Percentiles rank a stretch among this genome's conserved stretches.
These are phyloP conservation scores for Caenorhabditis uteleia DNA, from an alignment of 2,888 invertebrate species.

Conservation along the genomic window DNA sequence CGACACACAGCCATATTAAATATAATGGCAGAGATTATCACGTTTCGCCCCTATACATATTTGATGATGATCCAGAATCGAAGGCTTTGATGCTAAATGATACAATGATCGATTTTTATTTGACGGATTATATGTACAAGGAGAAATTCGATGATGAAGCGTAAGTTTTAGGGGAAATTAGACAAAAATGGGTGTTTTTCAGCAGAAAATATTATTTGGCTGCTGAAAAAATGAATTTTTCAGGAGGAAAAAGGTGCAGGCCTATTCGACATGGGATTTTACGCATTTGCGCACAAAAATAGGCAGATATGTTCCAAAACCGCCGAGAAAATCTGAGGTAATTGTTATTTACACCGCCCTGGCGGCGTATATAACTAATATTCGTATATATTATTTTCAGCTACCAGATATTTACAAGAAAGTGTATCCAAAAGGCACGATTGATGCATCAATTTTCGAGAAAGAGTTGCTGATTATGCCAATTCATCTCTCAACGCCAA, in stretches of 20 bases:
- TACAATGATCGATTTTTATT: constrained; percentile 12
- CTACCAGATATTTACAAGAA: neutral
- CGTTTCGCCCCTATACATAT: too few relatives aligned
- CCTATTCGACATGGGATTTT: constrained; percentile 14
- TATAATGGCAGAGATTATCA: too few relatives aligned
- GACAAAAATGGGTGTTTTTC: too few relatives aligned
- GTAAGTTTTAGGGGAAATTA: neutral
- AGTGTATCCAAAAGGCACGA: neutral
- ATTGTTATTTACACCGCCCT: too few relatives aligned
- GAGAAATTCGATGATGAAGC: constrained; percentile 1
- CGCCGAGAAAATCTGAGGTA: constrained; percentile 11
- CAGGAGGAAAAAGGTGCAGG: neutral
- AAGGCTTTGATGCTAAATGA: constrained; percentile 19
- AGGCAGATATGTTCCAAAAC: neutral
- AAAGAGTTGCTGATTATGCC: constrained; percentile 19
- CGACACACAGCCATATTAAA: too few relatives aligned
- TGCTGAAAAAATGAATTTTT: too few relatives aligned
- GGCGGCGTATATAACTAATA: too few relatives aligned
- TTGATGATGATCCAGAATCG: too few relatives aligned
- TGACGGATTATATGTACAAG: constrained; percentile 3
- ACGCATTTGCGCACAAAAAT: neutral
- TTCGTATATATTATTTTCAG: too few relatives aligned
- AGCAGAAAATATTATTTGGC: too few relatives aligned
- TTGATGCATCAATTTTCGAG: neutral
- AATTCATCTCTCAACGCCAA: constrained; percentile 6